Base-by-base conservation (phyloP, 2,888 invertebrate genomes). In the Andricus curvator region DNA sequence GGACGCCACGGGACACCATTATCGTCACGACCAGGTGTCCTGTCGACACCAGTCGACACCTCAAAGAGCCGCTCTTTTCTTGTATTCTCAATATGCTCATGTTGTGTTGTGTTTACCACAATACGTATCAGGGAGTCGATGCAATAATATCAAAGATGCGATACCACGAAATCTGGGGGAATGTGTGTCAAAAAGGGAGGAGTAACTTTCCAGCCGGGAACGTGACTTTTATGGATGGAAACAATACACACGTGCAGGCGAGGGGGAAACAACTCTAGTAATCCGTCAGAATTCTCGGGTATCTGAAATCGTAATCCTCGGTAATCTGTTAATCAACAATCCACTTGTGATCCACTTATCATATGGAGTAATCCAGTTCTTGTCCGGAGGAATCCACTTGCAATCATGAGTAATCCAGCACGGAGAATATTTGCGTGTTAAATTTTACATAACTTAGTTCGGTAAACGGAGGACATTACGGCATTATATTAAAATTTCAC, bases 31-130 rank as follows among this genome's bases (percentile, higher is more conserved):
- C 90, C 90, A 90, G 90, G 90, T 90, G 90, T 90, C 89, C 89
- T 88, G 89, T 89, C 90, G 90, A 86, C 90, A 56, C 89, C 88
- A 87, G 89, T 89, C 90, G 90, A 86, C 56, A 89, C 90, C 88
- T 90, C 88, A 88, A 88, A 89, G 86, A 80, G 82, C 86, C 86
- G 84, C 81, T 78, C 79, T 82, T 77, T 76, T 84, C 82, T 81
- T 81, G 79, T 60, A 78, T 80, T 82, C 79, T 80, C 80, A 74
- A 82, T 68, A 44, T 44, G 3, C 17, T 51, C 17, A 51, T 74
- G 51, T 51, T 48, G 29, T 68, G 68, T 68, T 68, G 44, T 74
- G 74, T 74, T 74, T 74, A 74, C 74, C 51, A 74, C 74, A 74
- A 74, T 74, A 74, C 22, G 33, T 33, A 51, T 29, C 33, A 74